Conservation (phyloP, 2,888 invertebrate genomes). For the Euproctis similis region DNA sequence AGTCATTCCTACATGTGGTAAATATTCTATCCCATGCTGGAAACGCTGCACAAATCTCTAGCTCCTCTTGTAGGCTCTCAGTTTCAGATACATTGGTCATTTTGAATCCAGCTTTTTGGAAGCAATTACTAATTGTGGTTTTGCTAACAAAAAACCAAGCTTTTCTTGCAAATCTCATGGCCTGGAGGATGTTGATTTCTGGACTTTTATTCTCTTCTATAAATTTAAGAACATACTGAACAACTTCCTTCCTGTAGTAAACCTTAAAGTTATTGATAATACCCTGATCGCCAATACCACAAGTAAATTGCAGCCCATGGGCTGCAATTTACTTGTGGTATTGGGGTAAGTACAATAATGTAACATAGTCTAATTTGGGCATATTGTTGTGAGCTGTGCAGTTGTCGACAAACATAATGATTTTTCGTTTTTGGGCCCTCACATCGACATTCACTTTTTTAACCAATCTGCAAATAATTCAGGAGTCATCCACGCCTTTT, state of each 20-base stretch:
- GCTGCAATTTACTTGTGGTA: constrained; percentile 15
- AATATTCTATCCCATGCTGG: constrained; percentile 1
- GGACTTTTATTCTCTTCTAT: constrained; percentile 12
- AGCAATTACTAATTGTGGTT: constrained; percentile 11
- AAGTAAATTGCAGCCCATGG: no score
- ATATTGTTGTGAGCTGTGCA: constrained; percentile 13
- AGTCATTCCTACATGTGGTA: background rate
- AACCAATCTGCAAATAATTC: constrained; percentile 7
- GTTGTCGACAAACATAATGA: constrained; percentile 9
- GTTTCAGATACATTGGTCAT: constrained; percentile 8
- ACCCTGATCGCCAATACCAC: no score
- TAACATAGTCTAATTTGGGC: constrained; percentile 13
- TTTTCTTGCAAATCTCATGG: constrained; percentile 5
- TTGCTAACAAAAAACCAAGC: constrained; percentile 5
- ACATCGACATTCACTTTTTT: constrained; percentile 1
- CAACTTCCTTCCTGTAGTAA: constrained; percentile 17
- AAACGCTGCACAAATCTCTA: background rate
- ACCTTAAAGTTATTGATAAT: constrained; percentile 15
- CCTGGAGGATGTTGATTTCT: constrained; percentile 7
- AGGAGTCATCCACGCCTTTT: constrained; percentile 19
- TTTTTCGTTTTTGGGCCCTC: constrained; percentile 6
- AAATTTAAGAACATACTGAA: constrained; percentile 10
- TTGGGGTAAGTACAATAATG: no score
- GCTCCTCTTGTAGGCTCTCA: no score
- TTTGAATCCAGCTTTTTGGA: constrained; percentile 13